Evolutionary conservation across 2,888 invertebrate species (phyloP).

Genomic region (Altica lythri): DNA sequence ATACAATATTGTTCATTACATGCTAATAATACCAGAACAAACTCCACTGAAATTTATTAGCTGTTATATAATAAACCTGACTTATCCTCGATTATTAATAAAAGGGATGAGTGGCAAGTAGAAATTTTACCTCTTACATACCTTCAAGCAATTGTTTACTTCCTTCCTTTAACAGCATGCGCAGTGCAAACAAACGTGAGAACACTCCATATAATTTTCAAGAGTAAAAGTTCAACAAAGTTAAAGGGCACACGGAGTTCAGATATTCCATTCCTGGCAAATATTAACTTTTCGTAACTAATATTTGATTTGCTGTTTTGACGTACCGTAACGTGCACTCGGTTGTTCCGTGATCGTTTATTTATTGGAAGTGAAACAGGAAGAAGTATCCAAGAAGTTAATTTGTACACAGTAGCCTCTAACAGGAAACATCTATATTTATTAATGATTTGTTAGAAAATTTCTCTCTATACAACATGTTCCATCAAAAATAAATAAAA

Average conservation of each 20-base stretch:
- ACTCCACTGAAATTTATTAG: constrained; percentile 17
- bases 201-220: constrained; percentile 46
- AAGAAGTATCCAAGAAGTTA: constrained; percentile 7
- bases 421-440: too few species aligned
- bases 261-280: constrained; percentile 28
- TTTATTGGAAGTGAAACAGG: constrained; percentile 19
- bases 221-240: constrained; percentile 43
- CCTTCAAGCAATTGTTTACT: constrained; percentile 47
- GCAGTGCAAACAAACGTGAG: constrained; percentile 45
- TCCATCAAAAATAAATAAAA: too few species aligned
- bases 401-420: background rate
- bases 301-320: constrained; percentile 32
- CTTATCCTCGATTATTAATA: constrained; percentile 31
- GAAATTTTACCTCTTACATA: constrained; percentile 38
- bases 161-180: constrained; percentile 40
- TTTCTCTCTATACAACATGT: too few species aligned
- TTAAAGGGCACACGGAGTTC: constrained; percentile 29
- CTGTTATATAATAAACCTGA: constrained; percentile 31
- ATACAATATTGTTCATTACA: constrained; percentile 7
- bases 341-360: constrained; percentile 12
- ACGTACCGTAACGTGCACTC: constrained; percentile 10
- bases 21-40: constrained; percentile 14
- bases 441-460: too few species aligned
- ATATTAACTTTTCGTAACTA: constrained; percentile 32
- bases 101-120: constrained; percentile 37